These are phyloP conservation scores for Bolinopsis microptera DNA, from an alignment of 37 sponge, comb jelly and placozoan species.

Conservation along the genomic window DNA sequence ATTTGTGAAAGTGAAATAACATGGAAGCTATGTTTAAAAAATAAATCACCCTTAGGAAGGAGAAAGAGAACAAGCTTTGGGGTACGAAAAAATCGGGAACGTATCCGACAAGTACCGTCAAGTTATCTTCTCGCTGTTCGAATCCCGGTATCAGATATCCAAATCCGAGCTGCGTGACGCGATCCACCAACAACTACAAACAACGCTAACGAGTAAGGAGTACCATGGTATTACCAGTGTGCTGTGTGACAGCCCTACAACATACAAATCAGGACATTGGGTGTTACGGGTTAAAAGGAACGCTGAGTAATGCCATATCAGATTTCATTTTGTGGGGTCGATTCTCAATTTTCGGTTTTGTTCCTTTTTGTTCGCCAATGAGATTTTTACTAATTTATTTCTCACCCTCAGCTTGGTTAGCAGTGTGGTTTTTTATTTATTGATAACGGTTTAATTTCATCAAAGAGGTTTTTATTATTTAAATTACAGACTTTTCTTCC, in stretches of 20 bases:
- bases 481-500: too few relatives aligned
- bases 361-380: too few relatives aligned
- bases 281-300: neutral
- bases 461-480: too few relatives aligned
- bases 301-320: neutral
- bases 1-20: too few relatives aligned
- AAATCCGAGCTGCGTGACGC: constrained; percentile 28
- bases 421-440: too few relatives aligned
- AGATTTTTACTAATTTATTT: too few relatives aligned
- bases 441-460: too few relatives aligned
- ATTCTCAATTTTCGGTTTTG: too few relatives aligned
- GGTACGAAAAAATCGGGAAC: constrained; percentile 31
- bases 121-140: constrained; percentile 16
- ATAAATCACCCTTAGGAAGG: constrained; percentile 1
- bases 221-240: constrained; percentile 15
- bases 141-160: constrained; percentile 40
- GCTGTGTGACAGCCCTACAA: neutral
- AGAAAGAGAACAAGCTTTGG: constrained; percentile 11
- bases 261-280: neutral
- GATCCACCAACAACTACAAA: constrained; percentile 8
- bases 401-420: too few relatives aligned
- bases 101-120: constrained; percentile 49
- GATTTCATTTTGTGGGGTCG: too few relatives aligned
- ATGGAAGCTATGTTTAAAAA: too few relatives aligned
- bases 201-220: neutral